Percentiles rank a stretch among this genome's conserved stretches.
Evolutionary conservation across 2,888 invertebrate species (phyloP).

Genomic region (Drosophila cognata): DNA sequence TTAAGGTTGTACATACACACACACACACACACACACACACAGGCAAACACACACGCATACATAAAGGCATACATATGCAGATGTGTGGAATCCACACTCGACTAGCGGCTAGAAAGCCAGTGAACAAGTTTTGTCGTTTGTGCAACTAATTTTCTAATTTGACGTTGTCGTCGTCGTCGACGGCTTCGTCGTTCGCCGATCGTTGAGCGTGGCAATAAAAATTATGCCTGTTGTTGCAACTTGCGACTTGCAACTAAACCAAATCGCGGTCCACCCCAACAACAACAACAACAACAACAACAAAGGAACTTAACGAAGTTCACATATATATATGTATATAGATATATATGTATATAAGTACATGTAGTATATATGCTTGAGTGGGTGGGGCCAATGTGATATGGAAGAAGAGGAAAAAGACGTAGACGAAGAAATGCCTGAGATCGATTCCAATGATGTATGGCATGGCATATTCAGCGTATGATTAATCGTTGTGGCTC

Average conservation of each 20-base stretch:
- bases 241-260: constrained; percentile 17
- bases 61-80: constrained; percentile 33
- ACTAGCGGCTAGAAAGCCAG: constrained; percentile 70
- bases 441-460: constrained; percentile 21
- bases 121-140: constrained; percentile 70
- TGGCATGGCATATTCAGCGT: constrained; percentile 22
- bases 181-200: constrained; percentile 41
- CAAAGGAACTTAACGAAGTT: constrained; percentile 19
- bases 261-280: neutral
- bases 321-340: neutral
- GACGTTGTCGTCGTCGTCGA: constrained; percentile 36
- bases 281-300: neutral
- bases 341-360: neutral
- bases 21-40: neutral
- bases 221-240: neutral
- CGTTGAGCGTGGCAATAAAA: constrained; percentile 42
- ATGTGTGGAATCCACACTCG: constrained; percentile 30
- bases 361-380: neutral
- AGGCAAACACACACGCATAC: neutral
- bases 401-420: neutral
- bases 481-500: constrained; percentile 39
- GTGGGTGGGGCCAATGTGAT: constrained; percentile 30
- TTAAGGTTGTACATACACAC: neutral
- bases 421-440: constrained; percentile 14
- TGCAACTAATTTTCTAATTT: constrained; percentile 77